phyloP scores from a whole-genome alignment of 2,888 invertebrate species.

The Globia sparganii region DNA sequence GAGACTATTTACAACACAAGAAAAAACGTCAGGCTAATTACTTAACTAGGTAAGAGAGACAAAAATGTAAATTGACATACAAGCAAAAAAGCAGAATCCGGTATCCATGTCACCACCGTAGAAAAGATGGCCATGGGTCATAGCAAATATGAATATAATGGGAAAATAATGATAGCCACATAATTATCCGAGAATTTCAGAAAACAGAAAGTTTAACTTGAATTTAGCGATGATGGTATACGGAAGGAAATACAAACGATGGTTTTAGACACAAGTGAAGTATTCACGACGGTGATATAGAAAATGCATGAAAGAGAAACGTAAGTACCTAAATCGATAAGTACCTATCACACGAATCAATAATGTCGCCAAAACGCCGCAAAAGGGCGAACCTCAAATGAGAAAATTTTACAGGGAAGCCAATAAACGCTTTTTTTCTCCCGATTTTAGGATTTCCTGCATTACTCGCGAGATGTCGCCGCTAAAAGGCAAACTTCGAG shows the following conservation, averaged over 20 bases:
- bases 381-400: too few relatives aligned
- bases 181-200: constrained; percentile 59
- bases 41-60: constrained; percentile 6
- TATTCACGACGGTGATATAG: constrained; percentile 20
- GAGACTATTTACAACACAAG: background rate
- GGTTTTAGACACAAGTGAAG: constrained; percentile 23
- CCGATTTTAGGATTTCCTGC: too few relatives aligned
- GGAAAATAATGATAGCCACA: constrained; percentile 66
- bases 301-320: constrained; percentile 32
- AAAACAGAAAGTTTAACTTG: constrained; percentile 62
- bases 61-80: constrained; percentile 50
- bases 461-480: too few relatives aligned
- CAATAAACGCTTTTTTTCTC: too few relatives aligned
- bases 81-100: constrained; percentile 47
- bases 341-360: background rate
- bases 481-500: too few relatives aligned
- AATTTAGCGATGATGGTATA: constrained; percentile 48
- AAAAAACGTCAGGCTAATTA: constrained; percentile 14
- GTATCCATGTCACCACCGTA: constrained; percentile 52
- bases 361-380: too few relatives aligned
- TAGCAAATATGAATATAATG: constrained; percentile 73
- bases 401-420: too few relatives aligned
- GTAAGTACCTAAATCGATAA: constrained; percentile 12
- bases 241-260: constrained; percentile 34
- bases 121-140: constrained; percentile 58